Evolutionary conservation across 2,113 vertebrate genomes (phyloP), one percentile per base, ranked within the genome.

Genomic region (Polypterus senegalus): DNA sequence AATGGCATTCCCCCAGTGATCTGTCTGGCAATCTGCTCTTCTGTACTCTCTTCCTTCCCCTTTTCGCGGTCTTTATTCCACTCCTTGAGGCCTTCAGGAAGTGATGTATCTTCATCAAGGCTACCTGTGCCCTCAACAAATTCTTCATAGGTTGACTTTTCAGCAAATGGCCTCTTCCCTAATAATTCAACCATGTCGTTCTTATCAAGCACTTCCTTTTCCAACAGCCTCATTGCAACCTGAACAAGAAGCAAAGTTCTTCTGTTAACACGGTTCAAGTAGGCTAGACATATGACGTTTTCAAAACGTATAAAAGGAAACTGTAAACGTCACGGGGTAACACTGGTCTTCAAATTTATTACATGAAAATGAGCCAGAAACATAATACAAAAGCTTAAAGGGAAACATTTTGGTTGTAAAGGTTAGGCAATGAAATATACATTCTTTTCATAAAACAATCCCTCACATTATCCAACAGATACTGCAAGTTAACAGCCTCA

Each of bases 71-170:
- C 91, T 72, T 81, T 91, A 80, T 97, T 98, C 96, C 96, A 98
- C 84, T 96, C 91, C 79, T 93, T 97, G 64, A 98, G 87, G 59
- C 96, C 96, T 69, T 93, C 91, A 0, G 96, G 96, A 59, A 98
- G 86, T 0, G 92, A 79, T 0, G 94, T 98, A 77, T 98, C 94
- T 70, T 98, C 96, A 1, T 97, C 94, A 71, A 91, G 69, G 7
- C 94, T 87, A 3, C 96, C 96, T 0, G 96, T 98, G 49, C 96
- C 96, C 78, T 97, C 96, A 56, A 98, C 96, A 73, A 98, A 94
- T 27, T 98, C 96, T 74, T 98, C 96, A 0, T 98, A 98, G 0
- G 94, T 94, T 4, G 94, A 97, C 74, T 95, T 98, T 64, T 98
- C 96, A 0, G 86, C 83, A 62, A 98, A 98, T 0, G 96, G 96